Evolutionary conservation across 2,888 invertebrate species (phyloP).

Genomic region (Cerastis rubricosa): DNA sequence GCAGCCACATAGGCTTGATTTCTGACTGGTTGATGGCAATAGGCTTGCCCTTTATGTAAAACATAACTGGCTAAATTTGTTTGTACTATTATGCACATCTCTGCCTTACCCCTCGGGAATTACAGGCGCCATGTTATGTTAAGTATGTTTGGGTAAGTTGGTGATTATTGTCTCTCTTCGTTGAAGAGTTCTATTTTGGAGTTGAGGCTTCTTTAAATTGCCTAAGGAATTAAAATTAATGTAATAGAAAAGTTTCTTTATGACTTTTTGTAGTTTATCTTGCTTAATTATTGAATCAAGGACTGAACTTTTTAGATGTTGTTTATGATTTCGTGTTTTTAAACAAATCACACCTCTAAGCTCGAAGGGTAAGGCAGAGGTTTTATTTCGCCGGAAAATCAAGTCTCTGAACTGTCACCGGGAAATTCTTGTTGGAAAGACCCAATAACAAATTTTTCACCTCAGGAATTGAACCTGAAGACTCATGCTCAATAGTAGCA

Average conservation of each 20-base stretch:
- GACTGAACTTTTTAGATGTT: neutral
- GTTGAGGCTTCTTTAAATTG: neutral
- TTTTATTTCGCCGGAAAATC: neutral
- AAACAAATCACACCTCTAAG: neutral
- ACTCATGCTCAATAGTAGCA: neutral
- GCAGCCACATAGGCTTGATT: too few species aligned
- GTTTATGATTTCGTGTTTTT: neutral
- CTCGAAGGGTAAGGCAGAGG: neutral
- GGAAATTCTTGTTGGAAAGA: neutral
- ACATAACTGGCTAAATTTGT: too few species aligned
- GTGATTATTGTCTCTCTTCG: neutral
- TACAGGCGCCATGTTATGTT: too few species aligned
- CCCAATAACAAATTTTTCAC: neutral
- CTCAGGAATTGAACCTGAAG: neutral
- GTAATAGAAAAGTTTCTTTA: too few species aligned
- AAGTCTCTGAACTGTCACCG: neutral
- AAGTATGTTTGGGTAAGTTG: neutral
- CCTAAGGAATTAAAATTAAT: too few species aligned
- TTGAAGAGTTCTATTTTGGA: neutral
- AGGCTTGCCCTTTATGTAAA: too few species aligned
- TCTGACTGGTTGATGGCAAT: too few species aligned
- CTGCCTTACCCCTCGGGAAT: too few species aligned
- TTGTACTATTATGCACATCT: too few species aligned
- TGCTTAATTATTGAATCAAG: neutral
- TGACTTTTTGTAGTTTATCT: too few species aligned